Evolutionary conservation across 2,113 vertebrate species (phyloP), one percentile per base, ranked within the genome.

Genomic region (Mirza zaza): DNA sequence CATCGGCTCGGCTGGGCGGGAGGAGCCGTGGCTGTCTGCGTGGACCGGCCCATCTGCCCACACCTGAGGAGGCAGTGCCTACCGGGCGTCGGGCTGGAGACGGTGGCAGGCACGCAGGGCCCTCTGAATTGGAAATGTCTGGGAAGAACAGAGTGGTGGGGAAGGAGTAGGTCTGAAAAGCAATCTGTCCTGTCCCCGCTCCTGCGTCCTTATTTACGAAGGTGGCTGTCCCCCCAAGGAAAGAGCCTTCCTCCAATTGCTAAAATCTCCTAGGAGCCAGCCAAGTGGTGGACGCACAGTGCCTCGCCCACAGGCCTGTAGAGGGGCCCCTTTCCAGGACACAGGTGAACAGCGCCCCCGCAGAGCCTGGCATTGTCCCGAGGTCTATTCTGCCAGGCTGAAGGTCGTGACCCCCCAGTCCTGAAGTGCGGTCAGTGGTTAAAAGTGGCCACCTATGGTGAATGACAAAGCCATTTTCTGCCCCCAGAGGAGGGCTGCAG

Each of bases 221-320:
- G 50, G 34, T 0, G 0, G 23, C 91, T n/a, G 75, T 7, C 45
- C 27, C n/a, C 59, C 63, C 0, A 0, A 52, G 59, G 48, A 83
- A 13, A 34, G 25, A 6, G 0, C 32, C 18, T 42, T 20, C 25
- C 76, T 81, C 36, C 2, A 14, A 36, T 34, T 3, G 23, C 25
- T 25, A 8, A 29, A 13, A 0, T 17, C 10, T 25, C 32, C n/a
- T 0, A 1, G 15, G 8, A 48, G 36, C 94, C 94, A 87, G 61
- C 0, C 18, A n/a, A 0, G 17, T 0, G 42, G 29, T 6, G 45
- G 23, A 10, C 3, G 7, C 1, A 11, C 1, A 0, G 1, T 0
- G 27, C 45, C 67, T 27, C 52, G 32, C 50, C 67, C 70, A 80
- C 14, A 29, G 93, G 27, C 52, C 42, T 6, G 7, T 1, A 3